Conservation (phyloP, 2,113 vertebrate genomes). For the Willisornis vidua region DNA sequence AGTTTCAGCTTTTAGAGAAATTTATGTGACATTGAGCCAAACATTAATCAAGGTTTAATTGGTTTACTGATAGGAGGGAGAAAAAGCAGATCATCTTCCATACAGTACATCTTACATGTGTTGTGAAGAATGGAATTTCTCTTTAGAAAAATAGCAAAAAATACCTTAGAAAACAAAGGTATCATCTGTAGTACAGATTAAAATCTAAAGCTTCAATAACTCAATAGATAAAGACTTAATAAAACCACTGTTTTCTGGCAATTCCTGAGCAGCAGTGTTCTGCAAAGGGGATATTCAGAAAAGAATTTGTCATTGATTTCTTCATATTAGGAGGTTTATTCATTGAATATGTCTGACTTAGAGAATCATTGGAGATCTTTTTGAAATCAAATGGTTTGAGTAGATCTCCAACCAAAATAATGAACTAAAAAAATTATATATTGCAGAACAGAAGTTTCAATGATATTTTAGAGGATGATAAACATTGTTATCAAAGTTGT, state of each 20-base stretch:
- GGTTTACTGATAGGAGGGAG: background rate
- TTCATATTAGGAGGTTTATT: background rate
- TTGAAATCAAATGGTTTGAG: background rate
- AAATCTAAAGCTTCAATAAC: background rate
- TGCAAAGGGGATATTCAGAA: background rate
- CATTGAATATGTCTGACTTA: background rate
- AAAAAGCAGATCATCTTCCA: background rate
- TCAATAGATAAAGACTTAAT: background rate
- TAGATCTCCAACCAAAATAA: background rate
- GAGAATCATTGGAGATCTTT: background rate
- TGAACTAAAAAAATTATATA: background rate
- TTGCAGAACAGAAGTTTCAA: background rate
- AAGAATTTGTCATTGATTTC: background rate
- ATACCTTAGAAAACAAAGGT: background rate
- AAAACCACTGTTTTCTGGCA: background rate
- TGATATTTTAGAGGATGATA: background rate
- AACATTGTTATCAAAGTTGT: background rate
- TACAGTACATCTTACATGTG: background rate
- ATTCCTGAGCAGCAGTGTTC: background rate
- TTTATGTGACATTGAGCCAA: background rate
- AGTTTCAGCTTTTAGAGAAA: constrained; percentile 22
- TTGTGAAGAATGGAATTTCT: background rate
- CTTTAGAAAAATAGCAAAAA: background rate
- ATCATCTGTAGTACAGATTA: background rate
- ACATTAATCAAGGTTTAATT: constrained; percentile 37